Percentiles rank a stretch among this genome's conserved stretches.
Conservation (phyloP, 2,888 invertebrate genomes). For the Caenorhabditis macrosperma region DNA sequence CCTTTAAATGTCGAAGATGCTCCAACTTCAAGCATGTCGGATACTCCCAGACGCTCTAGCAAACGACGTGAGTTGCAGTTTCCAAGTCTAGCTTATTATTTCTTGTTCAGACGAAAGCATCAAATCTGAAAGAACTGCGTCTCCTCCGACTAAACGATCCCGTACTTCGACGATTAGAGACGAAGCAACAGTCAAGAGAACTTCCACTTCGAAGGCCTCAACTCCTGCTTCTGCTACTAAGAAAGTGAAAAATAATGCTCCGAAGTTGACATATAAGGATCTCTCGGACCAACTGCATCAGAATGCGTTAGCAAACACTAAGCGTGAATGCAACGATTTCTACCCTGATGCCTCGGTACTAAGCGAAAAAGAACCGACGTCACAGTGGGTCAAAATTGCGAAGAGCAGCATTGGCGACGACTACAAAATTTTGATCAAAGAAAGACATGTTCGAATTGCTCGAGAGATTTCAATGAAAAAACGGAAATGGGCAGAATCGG, state of each 20-base stretch:
- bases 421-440: too few relatives aligned
- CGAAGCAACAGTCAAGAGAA: neutral
- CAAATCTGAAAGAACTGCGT: neutral
- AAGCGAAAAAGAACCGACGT: neutral
- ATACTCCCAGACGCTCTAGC: neutral
- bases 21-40: too few relatives aligned
- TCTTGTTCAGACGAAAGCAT: neutral
- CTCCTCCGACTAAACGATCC: neutral
- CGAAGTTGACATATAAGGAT: neutral
- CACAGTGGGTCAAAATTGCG: neutral
- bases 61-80: neutral
- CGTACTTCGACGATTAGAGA: neutral
- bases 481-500: neutral
- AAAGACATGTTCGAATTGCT: neutral
- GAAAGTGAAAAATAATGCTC: neutral
- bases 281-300: neutral
- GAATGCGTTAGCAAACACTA: neutral
- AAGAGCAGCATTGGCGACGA: too few relatives aligned
- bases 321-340: too few relatives aligned
- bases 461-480: neutral
- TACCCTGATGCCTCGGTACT: neutral
- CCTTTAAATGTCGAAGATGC: too few relatives aligned
- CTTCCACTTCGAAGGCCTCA: neutral
- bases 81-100: neutral
- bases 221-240: neutral